A percentile compares a stretch with the other conserved stretches of the same genome.
These are phyloP conservation scores for Danaus plexippus DNA, from an alignment of 1,140 invertebrate species.

Conservation along the genomic window DNA sequence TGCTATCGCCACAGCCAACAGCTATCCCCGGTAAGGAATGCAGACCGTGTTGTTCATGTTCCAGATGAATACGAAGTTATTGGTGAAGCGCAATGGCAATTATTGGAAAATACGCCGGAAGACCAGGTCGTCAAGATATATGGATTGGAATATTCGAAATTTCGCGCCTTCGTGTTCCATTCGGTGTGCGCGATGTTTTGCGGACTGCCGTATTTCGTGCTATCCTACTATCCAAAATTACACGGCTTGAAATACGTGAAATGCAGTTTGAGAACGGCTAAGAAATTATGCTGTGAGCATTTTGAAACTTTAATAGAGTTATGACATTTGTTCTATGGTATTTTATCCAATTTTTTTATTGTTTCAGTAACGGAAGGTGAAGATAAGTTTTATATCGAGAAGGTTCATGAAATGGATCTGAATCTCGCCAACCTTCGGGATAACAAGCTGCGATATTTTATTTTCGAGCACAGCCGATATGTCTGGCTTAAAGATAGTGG, in stretches of 20 bases:
- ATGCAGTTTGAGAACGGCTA: constrained; percentile 69
- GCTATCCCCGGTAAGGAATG: constrained; percentile 23
- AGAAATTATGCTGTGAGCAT: constrained; percentile 68
- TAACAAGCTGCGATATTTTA: constrained; percentile 68
- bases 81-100: constrained; percentile 67
- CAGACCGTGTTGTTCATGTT: constrained; percentile 31
- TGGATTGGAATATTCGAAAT: constrained; percentile 63
- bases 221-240: constrained; percentile 67
- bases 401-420: constrained; percentile 58
- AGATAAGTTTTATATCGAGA: constrained; percentile 54
- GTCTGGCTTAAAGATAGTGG: constrained; percentile 69
- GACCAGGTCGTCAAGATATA: constrained; percentile 67
- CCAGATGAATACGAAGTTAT: constrained; percentile 71
- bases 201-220: constrained; percentile 69
- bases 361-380: constrained; percentile 64
- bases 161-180: constrained; percentile 62
- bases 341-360: neutral
- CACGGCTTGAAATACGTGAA: constrained; percentile 67
- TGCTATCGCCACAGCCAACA: constrained; percentile 19
- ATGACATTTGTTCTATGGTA: neutral
- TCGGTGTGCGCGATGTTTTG: constrained; percentile 57
- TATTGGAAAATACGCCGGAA: constrained; percentile 59
- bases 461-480: constrained; percentile 71
- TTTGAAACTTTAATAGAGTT: neutral
- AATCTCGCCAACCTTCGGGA: constrained; percentile 60